Percentiles rank a stretch among this genome's conserved stretches.
These are phyloP conservation scores for Porites lobata DNA, from an alignment of 92 coral and sea anemone genomes.

Conservation along the genomic window DNA sequence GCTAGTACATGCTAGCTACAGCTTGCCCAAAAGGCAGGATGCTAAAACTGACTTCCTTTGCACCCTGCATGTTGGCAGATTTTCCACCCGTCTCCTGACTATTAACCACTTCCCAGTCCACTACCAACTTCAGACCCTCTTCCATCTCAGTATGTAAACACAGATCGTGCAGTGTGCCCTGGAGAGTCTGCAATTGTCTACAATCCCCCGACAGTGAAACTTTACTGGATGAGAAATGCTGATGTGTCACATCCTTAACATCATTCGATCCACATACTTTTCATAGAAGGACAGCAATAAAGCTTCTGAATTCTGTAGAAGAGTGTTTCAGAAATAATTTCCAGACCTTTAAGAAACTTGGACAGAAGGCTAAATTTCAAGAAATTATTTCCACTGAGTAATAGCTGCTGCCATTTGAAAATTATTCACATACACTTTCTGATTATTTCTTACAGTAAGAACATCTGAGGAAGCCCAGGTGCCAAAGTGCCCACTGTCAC, in stretches of 20 bases:
- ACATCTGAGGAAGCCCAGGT: slow-evolving; percentile 12
- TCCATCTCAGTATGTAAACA: slow-evolving; percentile 3
- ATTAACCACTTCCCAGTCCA: slow-evolving; percentile 7
- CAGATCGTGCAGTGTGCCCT: background rate
- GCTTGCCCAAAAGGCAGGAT: no score
- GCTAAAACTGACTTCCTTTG: no score
- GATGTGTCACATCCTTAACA: background rate
- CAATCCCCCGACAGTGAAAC: slow-evolving; percentile 16
- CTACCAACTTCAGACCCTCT: background rate
- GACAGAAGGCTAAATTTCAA: slow-evolving; percentile 16
- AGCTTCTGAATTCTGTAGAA: slow-evolving; percentile 9
- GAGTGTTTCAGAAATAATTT: background rate
- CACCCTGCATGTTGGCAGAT: slow-evolving; percentile 5
- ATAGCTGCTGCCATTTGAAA: slow-evolving; percentile 11
- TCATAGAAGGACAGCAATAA: background rate
- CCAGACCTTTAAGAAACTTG: slow-evolving; percentile 3
- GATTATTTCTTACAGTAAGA: background rate
- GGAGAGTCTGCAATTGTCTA: background rate
- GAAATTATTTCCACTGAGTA: slow-evolving; percentile 10
- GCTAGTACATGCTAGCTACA: no score
- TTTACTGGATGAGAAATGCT: background rate
- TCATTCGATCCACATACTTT: slow-evolving; percentile 13
- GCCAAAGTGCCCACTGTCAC: background rate
- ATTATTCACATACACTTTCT: slow-evolving; percentile 19
- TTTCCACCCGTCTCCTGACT: background rate